Conservation (phyloP, 2,888 invertebrate species). For the Myathropa florea region DNA sequence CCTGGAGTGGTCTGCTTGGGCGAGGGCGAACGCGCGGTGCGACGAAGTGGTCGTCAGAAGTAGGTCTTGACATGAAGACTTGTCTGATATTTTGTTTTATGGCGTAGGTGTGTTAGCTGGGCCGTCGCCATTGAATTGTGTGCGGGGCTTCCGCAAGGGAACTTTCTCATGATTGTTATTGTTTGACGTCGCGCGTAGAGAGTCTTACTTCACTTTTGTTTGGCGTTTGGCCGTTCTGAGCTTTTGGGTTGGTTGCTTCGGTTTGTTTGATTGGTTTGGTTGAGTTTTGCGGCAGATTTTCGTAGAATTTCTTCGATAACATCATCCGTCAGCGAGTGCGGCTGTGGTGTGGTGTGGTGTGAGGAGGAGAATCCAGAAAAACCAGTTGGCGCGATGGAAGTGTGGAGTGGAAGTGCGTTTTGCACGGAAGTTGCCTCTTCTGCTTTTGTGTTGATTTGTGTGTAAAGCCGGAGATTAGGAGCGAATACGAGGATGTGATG, state of each 20-base stretch:
- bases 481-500: background rate
- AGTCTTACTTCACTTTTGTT: background rate
- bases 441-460: background rate
- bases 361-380: slow-evolving; percentile 18
- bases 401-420: background rate
- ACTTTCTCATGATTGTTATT: slow-evolving; percentile 44
- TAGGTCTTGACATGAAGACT: slow-evolving; percentile 32
- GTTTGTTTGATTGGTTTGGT: background rate
- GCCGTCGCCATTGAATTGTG: slow-evolving; percentile 39
- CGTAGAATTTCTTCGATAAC: slow-evolving; percentile 15
- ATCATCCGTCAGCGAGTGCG: background rate
- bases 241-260: background rate
- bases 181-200: background rate
- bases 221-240: background rate
- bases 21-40: background rate
- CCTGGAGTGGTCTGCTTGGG: background rate
- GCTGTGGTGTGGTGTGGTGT: background rate
- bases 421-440: slow-evolving; percentile 15
- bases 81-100: slow-evolving; percentile 10
- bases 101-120: slow-evolving; percentile 10
- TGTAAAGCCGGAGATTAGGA: background rate
- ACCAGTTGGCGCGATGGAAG: slow-evolving; percentile 18
- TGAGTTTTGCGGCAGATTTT: background rate
- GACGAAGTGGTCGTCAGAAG: slow-evolving; percentile 7
- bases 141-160: slow-evolving; percentile 43